phyloP scores from a whole-genome alignment of 2,797 vertebrate genomes.

The Anomalospiza imberbis region DNA sequence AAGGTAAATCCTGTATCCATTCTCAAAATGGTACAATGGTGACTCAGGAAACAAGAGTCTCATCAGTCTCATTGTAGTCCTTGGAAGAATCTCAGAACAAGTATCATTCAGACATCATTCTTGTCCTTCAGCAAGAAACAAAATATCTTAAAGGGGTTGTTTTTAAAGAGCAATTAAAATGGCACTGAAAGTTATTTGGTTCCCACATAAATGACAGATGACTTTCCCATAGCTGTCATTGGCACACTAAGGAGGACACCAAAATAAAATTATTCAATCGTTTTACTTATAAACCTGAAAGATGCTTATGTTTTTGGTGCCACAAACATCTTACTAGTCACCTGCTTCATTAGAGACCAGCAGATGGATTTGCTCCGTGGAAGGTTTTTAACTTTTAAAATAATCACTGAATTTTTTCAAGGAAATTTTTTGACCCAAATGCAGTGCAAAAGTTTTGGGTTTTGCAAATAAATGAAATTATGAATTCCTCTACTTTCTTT shows the following conservation, averaged over 20 bases:
- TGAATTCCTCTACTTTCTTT: background rate
- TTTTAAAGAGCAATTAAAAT: background rate
- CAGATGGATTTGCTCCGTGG: background rate
- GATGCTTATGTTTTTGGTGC: background rate
- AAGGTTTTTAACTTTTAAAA: background rate
- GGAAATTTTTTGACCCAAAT: background rate
- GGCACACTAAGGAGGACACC: background rate
- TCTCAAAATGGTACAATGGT: background rate
- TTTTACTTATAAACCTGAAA: background rate
- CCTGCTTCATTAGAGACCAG: background rate
- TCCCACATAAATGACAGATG: background rate
- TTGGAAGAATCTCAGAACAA: background rate
- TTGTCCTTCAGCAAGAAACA: background rate
- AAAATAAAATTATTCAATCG: background rate
- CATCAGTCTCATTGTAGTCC: background rate
- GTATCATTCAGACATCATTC: background rate
- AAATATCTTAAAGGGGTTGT: background rate
- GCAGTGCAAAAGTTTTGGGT: background rate
- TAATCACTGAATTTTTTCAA: background rate
- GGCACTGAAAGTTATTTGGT: background rate
- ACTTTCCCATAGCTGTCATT: background rate
- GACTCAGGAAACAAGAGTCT: background rate
- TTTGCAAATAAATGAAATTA: background rate
- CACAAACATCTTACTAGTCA: background rate
- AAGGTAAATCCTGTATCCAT: background rate